Base-by-base conservation (phyloP, 2,797 vertebrate species). In the Sebastes nivosus region DNA sequence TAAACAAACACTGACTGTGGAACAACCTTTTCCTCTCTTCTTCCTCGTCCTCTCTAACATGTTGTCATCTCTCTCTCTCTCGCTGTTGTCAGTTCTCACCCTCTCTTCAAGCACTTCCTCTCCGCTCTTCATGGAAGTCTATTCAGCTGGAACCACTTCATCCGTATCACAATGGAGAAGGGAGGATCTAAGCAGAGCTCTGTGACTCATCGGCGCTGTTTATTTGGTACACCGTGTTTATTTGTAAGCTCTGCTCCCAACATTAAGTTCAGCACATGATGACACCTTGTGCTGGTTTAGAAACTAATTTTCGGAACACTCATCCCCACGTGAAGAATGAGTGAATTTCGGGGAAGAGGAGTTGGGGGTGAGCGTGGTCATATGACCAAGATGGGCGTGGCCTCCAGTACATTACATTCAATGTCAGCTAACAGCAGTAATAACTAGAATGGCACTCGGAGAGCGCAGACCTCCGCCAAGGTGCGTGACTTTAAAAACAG, bases 1-100 rank as follows among this genome's bases (percentile, higher is more conserved):
- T 91, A 94, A 94, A 95, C 93, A 94, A 93, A 93, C 90, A 90
- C 86, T 69, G 83, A 89, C 88, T 80, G 87, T 46, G 82, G 77
- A 85, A 63, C 77, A 80, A 83, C 85, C 81, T 82, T 10, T 46
- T 59, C 25, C 34, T 63, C 22, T 38, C 59, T 59, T 42, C 55
- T 50, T 24, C 32, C 63, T 64, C 32, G 46, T 5, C 59, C 67
- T 66, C 66, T 66, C 32, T 3, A 11, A 29, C 61, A 3, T 54
- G 69, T 29, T 71, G 74, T 57, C 64, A 13, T 71, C 20, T 70
- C 77, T 52, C 79, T 76, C 16, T 76, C 14, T 0, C 84, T 42
- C 38, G 38, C 38, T 75, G 63, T 70, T 63, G 50, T 55, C 50
- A 14, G 64, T 46, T 57, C 61, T 73, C 67, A 7, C 70, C 64